A percentile compares a stretch with the other conserved stretches of the same genome.
phyloP scores from a whole-genome alignment of 2,113 vertebrate genomes.

The Corythornis vintsioides region DNA sequence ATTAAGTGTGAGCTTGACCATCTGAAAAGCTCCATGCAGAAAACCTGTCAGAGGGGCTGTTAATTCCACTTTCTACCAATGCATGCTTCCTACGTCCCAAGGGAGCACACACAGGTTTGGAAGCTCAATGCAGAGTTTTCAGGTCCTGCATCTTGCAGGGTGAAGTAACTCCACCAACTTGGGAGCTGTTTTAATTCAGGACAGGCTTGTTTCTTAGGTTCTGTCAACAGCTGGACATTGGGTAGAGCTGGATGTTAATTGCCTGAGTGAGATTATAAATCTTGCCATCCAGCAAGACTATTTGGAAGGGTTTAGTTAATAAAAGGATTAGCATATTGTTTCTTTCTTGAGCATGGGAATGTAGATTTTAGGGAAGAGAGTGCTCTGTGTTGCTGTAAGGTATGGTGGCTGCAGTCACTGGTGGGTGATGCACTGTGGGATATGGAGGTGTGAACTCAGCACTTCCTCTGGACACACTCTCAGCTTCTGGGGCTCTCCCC shows the following conservation, averaged over 20 bases:
- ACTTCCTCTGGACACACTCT: background rate
- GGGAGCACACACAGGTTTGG: background rate
- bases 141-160: background rate
- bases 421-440: background rate
- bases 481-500: background rate
- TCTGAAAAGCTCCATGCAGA: constrained; percentile 33
- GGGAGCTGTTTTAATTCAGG: background rate
- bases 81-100: background rate
- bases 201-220: background rate
- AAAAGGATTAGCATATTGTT: background rate
- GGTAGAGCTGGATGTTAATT: background rate
- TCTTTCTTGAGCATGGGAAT: background rate
- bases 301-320: background rate
- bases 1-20: constrained; percentile 52
- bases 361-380: background rate
- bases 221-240: background rate
- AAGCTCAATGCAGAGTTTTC: background rate
- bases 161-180: background rate
- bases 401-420: background rate
- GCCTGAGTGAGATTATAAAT: background rate
- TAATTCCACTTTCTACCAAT: constrained; percentile 33
- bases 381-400: background rate
- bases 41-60: constrained; percentile 21
- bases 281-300: background rate
- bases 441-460: background rate